Evolutionary conservation across 2,797 vertebrate species (phyloP).

Genomic region (Poecilia picta): DNA sequence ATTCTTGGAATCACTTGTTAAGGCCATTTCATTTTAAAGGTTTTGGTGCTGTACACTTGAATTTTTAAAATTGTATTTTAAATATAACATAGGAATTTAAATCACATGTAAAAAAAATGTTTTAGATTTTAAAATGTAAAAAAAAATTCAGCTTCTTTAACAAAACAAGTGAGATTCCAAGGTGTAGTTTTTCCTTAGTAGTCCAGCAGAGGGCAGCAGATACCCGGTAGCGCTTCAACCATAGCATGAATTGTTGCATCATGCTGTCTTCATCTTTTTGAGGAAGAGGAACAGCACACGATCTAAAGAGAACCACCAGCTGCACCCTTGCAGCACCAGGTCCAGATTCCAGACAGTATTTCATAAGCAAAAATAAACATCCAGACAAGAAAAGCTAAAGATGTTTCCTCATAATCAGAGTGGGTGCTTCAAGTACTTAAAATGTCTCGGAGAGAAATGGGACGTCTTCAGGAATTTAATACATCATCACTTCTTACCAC

Average conservation of each 20-base stretch:
- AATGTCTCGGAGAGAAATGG: not conserved
- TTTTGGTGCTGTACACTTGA: not conserved
- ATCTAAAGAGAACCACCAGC: not conserved
- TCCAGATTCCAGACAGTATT: not conserved
- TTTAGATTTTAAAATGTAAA: not conserved
- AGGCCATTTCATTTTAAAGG: not conserved
- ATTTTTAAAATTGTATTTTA: not conserved
- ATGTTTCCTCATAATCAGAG: not conserved
- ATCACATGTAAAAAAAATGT: not conserved
- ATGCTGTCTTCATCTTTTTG: not conserved
- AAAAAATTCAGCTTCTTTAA: not conserved
- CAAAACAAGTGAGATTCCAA: not conserved
- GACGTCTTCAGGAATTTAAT: not conserved
- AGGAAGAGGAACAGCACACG: not conserved
- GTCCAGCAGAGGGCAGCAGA: slow-evolving; percentile 22
- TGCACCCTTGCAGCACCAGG: not conserved
- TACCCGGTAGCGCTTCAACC: not conserved
- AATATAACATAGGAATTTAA: not conserved
- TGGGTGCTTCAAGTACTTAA: not conserved
- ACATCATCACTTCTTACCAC: not conserved
- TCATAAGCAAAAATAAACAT: not conserved
- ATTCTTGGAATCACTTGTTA: not conserved
- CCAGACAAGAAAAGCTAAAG: not conserved
- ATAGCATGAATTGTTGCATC: not conserved
- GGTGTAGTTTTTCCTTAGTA: not conserved